A percentile compares a stretch with the other conserved stretches of the same genome.
phyloP scores from a whole-genome alignment of 37 sponge, comb jelly and placozoan species.

The Petrosia ficiformis region DNA sequence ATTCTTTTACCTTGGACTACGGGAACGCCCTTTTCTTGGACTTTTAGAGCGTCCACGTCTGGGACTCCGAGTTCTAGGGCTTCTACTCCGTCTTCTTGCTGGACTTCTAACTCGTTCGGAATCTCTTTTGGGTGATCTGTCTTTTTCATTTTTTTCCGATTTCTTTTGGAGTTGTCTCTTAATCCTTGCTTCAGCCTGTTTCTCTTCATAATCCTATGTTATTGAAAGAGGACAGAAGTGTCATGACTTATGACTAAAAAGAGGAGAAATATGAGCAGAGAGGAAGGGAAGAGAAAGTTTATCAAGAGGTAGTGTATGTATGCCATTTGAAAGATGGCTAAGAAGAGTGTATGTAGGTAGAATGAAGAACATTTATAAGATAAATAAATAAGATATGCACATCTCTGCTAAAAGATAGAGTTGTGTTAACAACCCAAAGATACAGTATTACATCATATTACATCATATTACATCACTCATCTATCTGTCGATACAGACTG shows the following conservation, averaged over 20 bases:
- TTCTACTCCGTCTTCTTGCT: not conserved
- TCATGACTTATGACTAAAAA: not conserved
- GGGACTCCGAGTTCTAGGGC: not conserved
- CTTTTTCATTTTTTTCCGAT: slow-evolving; percentile 5
- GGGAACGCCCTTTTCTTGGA: not conserved
- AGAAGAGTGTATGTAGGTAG: not conserved
- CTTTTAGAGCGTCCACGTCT: not conserved
- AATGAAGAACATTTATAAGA: too few relatives aligned
- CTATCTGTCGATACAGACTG: too few relatives aligned
- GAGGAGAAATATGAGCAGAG: not conserved
- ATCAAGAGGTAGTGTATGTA: not conserved
- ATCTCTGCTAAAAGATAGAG: too few relatives aligned
- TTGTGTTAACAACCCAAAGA: too few relatives aligned
- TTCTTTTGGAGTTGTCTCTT: slow-evolving; percentile 21
- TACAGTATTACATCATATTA: too few relatives aligned
- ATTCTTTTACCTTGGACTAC: not conserved
- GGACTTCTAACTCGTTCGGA: slow-evolving; percentile 7
- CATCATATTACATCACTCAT: too few relatives aligned
- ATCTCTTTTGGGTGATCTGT: not conserved
- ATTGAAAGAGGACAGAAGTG: not conserved
- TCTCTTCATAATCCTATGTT: slow-evolving; percentile 2
- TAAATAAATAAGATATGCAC: too few relatives aligned
- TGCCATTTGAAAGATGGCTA: not conserved
- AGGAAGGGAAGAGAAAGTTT: not conserved
- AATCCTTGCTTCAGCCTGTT: slow-evolving; percentile 6